Evolutionary conservation across 2,888 invertebrate genomes (phyloP).

Genomic region (Plagiodera versicolora): DNA sequence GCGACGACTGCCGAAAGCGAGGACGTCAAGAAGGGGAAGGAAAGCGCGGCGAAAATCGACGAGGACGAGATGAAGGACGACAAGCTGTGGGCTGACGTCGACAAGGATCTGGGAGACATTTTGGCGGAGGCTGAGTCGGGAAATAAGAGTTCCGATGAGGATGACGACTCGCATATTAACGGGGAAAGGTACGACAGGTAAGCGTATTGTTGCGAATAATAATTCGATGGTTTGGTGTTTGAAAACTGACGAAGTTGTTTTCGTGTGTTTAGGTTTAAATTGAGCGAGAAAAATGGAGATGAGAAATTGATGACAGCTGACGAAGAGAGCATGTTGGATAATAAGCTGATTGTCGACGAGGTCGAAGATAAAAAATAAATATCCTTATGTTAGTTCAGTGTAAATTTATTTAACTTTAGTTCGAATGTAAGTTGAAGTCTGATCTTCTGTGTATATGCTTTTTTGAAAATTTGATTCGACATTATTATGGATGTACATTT

Average conservation of each 20-base stretch:
- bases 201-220: constrained; percentile 8
- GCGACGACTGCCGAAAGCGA: constrained; percentile 15
- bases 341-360: constrained; percentile 10
- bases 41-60: constrained; percentile 7
- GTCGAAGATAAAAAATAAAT: constrained; percentile 2
- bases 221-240: no score
- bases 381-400: background rate
- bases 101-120: constrained; percentile 78
- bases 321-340: constrained; percentile 25
- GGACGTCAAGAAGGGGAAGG: constrained; percentile 8
- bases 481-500: no score
- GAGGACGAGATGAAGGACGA: constrained; percentile 57
- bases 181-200: constrained; percentile 56
- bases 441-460: no score
- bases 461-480: no score
- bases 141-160: constrained; percentile 65
- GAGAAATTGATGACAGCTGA: constrained; percentile 30
- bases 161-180: constrained; percentile 64
- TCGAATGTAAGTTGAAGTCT: no score
- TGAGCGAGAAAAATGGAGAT: constrained; percentile 50
- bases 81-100: constrained; percentile 79
- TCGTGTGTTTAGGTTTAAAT: constrained; percentile 44
- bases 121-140: constrained; percentile 68
- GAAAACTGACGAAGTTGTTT: no score
- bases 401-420: background rate